phyloP scores from a whole-genome alignment of 2,888 invertebrate species.

The Ganaspis brasiliensis region DNA sequence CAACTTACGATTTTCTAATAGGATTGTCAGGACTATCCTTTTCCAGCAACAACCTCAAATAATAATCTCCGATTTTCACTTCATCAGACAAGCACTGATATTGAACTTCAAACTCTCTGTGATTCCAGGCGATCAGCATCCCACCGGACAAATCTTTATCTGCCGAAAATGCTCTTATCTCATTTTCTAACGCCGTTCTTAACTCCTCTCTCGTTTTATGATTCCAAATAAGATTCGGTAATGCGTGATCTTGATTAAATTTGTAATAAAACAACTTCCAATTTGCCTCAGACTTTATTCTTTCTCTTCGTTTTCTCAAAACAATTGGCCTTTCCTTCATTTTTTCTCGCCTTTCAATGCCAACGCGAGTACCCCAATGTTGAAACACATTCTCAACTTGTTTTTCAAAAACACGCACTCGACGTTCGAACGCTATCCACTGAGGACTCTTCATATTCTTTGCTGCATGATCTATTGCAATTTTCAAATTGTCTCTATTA shows the following conservation, averaged over 20 bases:
- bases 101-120: slow-evolving; percentile 96
- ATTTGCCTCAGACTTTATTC: slow-evolving; percentile 93
- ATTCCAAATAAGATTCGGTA: slow-evolving; percentile 99
- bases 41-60: slow-evolving; percentile 95
- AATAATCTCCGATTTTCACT: slow-evolving; percentile 99
- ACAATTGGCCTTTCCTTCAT: slow-evolving; percentile 93
- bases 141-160: slow-evolving; percentile 94
- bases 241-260: slow-evolving; percentile 95
- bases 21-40: slow-evolving; percentile 93
- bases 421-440: slow-evolving; percentile 87
- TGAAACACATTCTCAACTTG: slow-evolving; percentile 88
- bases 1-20: slow-evolving; percentile 93
- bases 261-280: slow-evolving; percentile 97
- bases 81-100: slow-evolving; percentile 98
- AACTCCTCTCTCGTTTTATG: slow-evolving; percentile 98
- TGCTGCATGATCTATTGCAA: slow-evolving; percentile 91
- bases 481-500: slow-evolving; percentile 96
- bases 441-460: slow-evolving; percentile 86
- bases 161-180: slow-evolving; percentile 93
- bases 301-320: slow-evolving; percentile 92
- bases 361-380: slow-evolving; percentile 87
- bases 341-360: slow-evolving; percentile 84
- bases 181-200: slow-evolving; percentile 94
- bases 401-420: slow-evolving; percentile 90
- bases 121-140: slow-evolving; percentile 97